phyloP scores from a whole-genome alignment of 2,888 invertebrate species.

The Zhengitettix transpicula region DNA sequence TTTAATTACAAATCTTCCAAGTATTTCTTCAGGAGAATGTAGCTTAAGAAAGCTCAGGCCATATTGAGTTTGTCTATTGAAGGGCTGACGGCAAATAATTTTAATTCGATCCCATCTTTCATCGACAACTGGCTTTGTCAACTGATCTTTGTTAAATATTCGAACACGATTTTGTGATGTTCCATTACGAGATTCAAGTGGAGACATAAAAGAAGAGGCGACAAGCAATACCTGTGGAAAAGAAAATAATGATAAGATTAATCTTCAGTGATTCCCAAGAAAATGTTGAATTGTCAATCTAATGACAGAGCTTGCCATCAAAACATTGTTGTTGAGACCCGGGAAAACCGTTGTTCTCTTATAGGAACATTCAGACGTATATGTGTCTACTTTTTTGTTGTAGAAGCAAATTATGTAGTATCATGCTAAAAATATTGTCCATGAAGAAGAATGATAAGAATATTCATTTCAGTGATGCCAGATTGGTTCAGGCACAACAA shows the following conservation, averaged over 20 bases:
- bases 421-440: too few relatives aligned
- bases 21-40: conserved; percentile 24
- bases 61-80: conserved; percentile 60
- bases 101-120: conserved; percentile 73
- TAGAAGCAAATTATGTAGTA: too few relatives aligned
- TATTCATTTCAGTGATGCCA: too few relatives aligned
- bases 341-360: too few relatives aligned
- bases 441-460: too few relatives aligned
- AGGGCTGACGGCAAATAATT: conserved; percentile 73
- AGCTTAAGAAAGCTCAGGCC: conserved; percentile 69
- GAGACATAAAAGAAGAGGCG: conserved; percentile 63
- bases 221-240: conserved; percentile 47
- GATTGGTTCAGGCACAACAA: too few relatives aligned
- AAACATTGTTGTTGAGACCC: too few relatives aligned
- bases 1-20: conserved; percentile 33
- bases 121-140: conserved; percentile 34
- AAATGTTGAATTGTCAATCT: too few relatives aligned
- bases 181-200: conserved; percentile 51
- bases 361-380: too few relatives aligned
- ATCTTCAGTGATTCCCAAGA: too few relatives aligned
- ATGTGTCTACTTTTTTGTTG: too few relatives aligned
- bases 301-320: too few relatives aligned
- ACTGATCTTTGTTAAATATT: conserved; percentile 45
- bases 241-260: neutral
- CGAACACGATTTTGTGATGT: conserved; percentile 51